Percentiles rank a stretch among this genome's conserved stretches.
phyloP scores from a whole-genome alignment of 2,888 invertebrate species.

The Cerastis leucographa region DNA sequence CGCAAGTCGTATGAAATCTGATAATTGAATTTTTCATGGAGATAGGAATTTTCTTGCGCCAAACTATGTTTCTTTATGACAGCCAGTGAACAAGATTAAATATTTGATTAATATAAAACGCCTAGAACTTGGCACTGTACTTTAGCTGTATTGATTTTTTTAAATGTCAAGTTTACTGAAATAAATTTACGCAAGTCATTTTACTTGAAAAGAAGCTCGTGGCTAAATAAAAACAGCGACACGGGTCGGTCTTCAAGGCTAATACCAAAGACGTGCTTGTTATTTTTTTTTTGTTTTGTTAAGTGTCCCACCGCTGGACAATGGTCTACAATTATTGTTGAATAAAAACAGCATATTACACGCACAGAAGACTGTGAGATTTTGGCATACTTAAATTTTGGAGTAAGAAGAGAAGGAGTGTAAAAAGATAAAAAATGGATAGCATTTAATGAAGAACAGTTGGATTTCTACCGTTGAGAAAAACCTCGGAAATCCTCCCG shows the following conservation, averaged over 20 bases:
- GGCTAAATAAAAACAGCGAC: no score
- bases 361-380: not conserved
- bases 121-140: not conserved
- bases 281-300: no score
- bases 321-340: not conserved
- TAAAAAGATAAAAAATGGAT: not conserved
- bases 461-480: not conserved
- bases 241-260: no score
- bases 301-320: not conserved
- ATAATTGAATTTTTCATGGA: constrained; percentile 19
- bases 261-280: no score
- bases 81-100: not conserved
- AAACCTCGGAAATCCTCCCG: no score
- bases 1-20: not conserved
- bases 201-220: no score
- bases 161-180: not conserved
- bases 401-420: no score
- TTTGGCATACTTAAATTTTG: no score
- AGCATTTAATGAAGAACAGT: not conserved
- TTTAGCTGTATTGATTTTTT: not conserved
- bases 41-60: not conserved
- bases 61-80: not conserved
- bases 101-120: not conserved
- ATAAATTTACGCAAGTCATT: not conserved
- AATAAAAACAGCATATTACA: not conserved